A percentile compares a stretch with the other conserved stretches of the same genome.
phyloP scores from a whole-genome alignment of 1,140 invertebrate species.

The Drosophila pseudoananassae region DNA sequence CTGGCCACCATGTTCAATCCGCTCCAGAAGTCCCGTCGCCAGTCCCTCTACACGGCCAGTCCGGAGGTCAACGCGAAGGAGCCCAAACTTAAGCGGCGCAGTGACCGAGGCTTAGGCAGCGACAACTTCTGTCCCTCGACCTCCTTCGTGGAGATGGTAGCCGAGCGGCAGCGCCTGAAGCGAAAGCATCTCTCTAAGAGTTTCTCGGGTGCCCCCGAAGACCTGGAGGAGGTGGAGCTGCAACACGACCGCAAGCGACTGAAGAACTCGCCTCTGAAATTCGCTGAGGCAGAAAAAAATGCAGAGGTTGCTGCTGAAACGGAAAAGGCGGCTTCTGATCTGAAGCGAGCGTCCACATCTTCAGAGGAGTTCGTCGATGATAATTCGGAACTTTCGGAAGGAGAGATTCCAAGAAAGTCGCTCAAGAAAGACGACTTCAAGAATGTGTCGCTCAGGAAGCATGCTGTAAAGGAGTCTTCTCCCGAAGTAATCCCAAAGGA shows the following conservation, averaged over 20 bases:
- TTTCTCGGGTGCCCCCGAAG: conserved; percentile 55
- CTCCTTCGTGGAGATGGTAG: conserved; percentile 69
- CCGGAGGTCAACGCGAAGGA: conserved; percentile 22
- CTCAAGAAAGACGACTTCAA: neutral
- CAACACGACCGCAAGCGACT: conserved; percentile 20
- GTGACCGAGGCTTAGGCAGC: conserved; percentile 30
- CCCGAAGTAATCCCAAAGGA: neutral
- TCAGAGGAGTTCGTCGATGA: neutral
- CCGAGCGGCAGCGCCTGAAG: conserved; percentile 35
- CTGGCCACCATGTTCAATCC: conserved; percentile 68
- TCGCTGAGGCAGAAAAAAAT: neutral
- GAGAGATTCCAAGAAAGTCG: neutral
- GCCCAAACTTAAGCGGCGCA: conserved; percentile 62
- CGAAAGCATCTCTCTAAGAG: conserved; percentile 70
- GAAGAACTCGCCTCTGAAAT: conserved; percentile 3
- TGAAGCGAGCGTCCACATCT: neutral
- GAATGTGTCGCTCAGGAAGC: neutral
- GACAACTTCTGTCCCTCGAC: conserved; percentile 70
- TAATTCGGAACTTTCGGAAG: neutral
- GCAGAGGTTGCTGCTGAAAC: neutral
- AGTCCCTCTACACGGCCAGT: conserved; percentile 46
- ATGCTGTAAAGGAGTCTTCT: neutral
- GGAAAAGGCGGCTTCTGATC: neutral
- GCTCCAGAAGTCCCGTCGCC: conserved; percentile 64
- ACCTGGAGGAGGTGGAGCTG: conserved; percentile 16